Conservation (phyloP, 2,797 vertebrate genomes). For the Anguilla obscura region DNA sequence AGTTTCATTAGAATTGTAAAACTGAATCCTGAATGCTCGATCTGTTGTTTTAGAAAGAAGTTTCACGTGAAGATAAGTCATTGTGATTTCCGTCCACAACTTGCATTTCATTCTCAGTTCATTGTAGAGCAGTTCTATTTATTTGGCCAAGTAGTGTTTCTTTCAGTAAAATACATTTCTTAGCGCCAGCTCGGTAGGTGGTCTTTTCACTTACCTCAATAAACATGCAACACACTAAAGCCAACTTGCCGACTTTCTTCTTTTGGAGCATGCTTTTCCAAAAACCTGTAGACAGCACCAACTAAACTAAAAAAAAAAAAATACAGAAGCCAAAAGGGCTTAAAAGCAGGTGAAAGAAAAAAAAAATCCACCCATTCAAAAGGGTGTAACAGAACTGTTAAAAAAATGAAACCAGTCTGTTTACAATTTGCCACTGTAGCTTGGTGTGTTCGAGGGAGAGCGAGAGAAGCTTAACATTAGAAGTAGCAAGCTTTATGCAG, state of each 20-base stretch:
- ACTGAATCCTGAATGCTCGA: not conserved
- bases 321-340: constrained; percentile 48
- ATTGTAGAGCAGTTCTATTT: not conserved
- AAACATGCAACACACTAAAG: constrained; percentile 53
- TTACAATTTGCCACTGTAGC: constrained; percentile 29
- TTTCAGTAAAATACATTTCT: constrained; percentile 20
- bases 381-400: constrained; percentile 47
- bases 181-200: constrained; percentile 9
- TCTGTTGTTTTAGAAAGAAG: not conserved
- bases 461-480: constrained; percentile 29
- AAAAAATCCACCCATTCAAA: constrained; percentile 23
- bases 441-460: constrained; percentile 30
- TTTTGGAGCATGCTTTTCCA: constrained; percentile 49
- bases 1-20: not conserved
- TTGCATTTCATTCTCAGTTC: not conserved
- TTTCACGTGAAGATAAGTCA: not conserved
- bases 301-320: constrained; percentile 51
- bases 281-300: constrained; percentile 32
- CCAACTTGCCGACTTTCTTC: constrained; percentile 44
- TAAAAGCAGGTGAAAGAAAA: constrained; percentile 33
- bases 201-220: constrained; percentile 45
- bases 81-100: not conserved
- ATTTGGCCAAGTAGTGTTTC: not conserved
- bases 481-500: not conserved
- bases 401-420: constrained; percentile 31